These are phyloP conservation scores for Orestias chungarensis DNA, from an alignment of 2,797 vertebrate species.

Conservation along the genomic window DNA sequence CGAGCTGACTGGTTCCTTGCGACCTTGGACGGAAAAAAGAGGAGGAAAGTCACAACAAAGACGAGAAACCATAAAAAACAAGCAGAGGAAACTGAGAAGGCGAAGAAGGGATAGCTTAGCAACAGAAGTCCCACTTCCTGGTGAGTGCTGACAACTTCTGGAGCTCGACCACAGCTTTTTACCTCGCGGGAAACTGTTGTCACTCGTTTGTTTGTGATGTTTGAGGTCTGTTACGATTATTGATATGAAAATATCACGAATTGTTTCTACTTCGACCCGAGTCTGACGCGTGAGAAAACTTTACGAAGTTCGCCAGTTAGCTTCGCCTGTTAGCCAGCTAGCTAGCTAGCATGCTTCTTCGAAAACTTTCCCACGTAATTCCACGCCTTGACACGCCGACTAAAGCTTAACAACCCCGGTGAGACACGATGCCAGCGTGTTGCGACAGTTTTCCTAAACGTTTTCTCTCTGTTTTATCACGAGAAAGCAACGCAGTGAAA, in stretches of 20 bases:
- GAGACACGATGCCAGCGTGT: neutral
- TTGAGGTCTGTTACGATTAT: accelerated
- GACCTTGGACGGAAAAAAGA: constrained; percentile 58
- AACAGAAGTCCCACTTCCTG: constrained; percentile 81
- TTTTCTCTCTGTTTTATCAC: neutral
- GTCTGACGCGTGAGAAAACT: constrained; percentile 32
- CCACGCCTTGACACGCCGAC: constrained; percentile 9
- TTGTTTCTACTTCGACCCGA: neutral
- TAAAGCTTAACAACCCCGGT: neutral
- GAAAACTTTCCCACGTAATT: constrained; percentile 29
- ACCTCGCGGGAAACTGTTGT: neutral
- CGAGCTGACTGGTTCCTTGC: constrained; percentile 27
- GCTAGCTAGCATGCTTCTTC: constrained; percentile 44
- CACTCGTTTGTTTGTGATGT: accelerated
- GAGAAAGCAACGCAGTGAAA: neutral
- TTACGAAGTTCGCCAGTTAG: constrained; percentile 53
- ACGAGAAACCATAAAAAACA: constrained; percentile 65
- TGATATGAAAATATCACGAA: neutral
- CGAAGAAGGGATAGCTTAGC: constrained; percentile 66
- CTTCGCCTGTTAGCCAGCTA: constrained; percentile 57
- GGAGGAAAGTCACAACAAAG: constrained; percentile 64
- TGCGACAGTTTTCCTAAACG: neutral
- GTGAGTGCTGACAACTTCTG: constrained; percentile 70
- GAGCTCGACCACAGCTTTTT: constrained; percentile 13
- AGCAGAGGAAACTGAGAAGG: constrained; percentile 41